Base-by-base conservation (phyloP, 2,888 invertebrate genomes). In the Callimorpha dominula region DNA sequence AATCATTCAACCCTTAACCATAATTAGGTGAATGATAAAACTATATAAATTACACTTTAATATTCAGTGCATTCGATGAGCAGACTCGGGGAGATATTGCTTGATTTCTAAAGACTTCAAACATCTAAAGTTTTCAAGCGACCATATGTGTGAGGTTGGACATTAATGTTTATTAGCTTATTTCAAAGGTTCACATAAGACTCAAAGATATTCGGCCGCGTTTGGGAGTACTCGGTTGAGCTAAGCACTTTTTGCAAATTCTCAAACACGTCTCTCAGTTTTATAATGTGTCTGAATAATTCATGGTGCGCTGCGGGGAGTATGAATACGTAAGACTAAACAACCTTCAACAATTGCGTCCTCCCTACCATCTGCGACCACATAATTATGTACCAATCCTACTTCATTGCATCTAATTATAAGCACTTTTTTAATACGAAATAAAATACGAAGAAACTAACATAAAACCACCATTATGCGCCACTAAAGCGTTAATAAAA, bases 281-380 rank as follows among this genome's bases (percentile, higher is more conserved):
- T 84, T 84, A 84, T 89, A 88, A 89, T 88, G 83, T 79, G 81
- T 75, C 79, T 66, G 87, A 66, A 66, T 66, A 66, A 50, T 66
- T 50, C 65, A 65, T 65, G 17, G 50, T 65, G 50, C 49, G 11
- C 64, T 86, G 88, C 8, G 76, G 73, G 82, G 75, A 17, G 65
- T 80, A 85, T 84, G 84, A 86, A 86, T 86, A 85, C 84, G 81
- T 81, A 20, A 57, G 8, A n/a, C 20, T 20, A 20, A 57, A 57
- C 57, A 57, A 57, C 11, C 11, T 11, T 17, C 57, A 57, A 57
- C 57, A 20, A 11, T n/a, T 54, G 4, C 57, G 20, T 20, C 7
- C 57, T 20, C 20, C 20, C 4, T 11, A 20, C 11, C 20, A n/a
- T 11, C 20, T 20, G 11, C 20, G 57, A 9, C 57, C 57, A 20